Base-by-base conservation (phyloP, 2,888 invertebrate genomes). In the Netelia inedita region DNA sequence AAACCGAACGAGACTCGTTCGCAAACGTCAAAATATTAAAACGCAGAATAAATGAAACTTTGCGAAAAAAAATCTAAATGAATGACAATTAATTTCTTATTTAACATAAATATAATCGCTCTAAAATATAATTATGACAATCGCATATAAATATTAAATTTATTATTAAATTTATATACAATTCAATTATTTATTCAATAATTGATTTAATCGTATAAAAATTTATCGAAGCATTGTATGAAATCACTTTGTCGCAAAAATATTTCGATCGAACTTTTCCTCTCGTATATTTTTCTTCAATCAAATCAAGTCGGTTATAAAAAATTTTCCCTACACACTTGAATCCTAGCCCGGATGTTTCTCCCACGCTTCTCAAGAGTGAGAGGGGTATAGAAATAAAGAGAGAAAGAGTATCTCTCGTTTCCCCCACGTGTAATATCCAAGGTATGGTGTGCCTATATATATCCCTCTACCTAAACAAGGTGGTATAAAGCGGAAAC, bases 401-500 rank as follows among this genome's bases (percentile, higher is more conserved):
- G 28, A 28, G 28, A 28, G 28, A 28, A 19, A 50, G 61, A 43
- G 61, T 19, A 16, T 72, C 71, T 71, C 43, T 55, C 63, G 41
- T 16, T n/a, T 43, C 19, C 53, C 23, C 55, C 55, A 79, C 72
- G 55, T 73, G 72, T 55, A 72, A 72, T 72, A 73, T 73, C 72
- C 23, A 53, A 65, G 79, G 72, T 79, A 72, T 73, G 79, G 72
- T 79, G 79, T 73, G 72, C 72, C 79, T 57, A 46, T 46, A 14
- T 28, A 28, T 28, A 28, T 28, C 28, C 28, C 28, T 46, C 46
- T 14, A 10, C 14, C 46, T 79, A 79, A 79, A 79, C 65, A 73
- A 79, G 55, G 72, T 72, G 46, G 53, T 68, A 73, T 14, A 73
- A 83, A 76, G 53, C 83, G 80, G 80, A 84, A 80, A 61, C 43